A percentile compares a stretch with the other conserved stretches of the same genome.
Evolutionary conservation across 2,888 invertebrate species (phyloP).

Genomic region (Erebia aethiops): DNA sequence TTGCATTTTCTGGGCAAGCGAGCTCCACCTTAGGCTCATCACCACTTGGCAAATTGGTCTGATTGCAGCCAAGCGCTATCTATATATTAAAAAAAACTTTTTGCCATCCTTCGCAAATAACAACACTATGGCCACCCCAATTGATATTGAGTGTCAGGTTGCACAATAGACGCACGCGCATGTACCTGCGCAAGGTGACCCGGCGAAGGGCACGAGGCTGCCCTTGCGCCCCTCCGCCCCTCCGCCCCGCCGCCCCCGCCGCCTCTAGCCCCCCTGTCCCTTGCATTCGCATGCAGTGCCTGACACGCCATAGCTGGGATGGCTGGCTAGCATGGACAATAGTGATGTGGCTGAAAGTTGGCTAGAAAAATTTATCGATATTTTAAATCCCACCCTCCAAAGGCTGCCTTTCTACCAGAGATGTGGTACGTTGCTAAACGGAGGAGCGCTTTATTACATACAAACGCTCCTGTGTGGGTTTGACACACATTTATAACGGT

Average conservation of each 20-base stretch:
- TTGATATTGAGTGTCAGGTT: constrained; percentile 64
- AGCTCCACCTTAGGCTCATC: too few species aligned
- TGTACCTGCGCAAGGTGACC: constrained; percentile 80
- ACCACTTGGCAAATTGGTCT: too few species aligned
- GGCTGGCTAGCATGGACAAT: constrained; percentile 58
- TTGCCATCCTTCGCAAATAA: background rate
- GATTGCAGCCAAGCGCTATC: too few species aligned
- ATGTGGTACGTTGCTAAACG: too few species aligned
- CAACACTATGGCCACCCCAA: constrained; percentile 2
- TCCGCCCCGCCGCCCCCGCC: constrained; percentile 61
- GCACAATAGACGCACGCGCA: constrained; percentile 78
- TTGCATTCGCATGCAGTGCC: constrained; percentile 68
- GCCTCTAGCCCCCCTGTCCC: constrained; percentile 46
- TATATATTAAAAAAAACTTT: too few species aligned
- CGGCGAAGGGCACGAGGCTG: constrained; percentile 75
- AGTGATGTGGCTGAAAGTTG: constrained; percentile 30
- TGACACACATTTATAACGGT: too few species aligned
- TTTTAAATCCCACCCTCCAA: background rate
- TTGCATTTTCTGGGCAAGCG: background rate
- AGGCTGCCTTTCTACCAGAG: background rate
- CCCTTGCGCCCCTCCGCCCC: constrained; percentile 62
- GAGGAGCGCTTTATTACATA: too few species aligned
- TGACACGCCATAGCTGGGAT: constrained; percentile 74
- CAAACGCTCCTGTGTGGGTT: too few species aligned
- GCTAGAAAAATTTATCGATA: constrained; percentile 23